Percentiles rank a stretch among this genome's conserved stretches.
phyloP scores from a whole-genome alignment of 2,888 invertebrate genomes.

The Pristionchus maxplancki region DNA sequence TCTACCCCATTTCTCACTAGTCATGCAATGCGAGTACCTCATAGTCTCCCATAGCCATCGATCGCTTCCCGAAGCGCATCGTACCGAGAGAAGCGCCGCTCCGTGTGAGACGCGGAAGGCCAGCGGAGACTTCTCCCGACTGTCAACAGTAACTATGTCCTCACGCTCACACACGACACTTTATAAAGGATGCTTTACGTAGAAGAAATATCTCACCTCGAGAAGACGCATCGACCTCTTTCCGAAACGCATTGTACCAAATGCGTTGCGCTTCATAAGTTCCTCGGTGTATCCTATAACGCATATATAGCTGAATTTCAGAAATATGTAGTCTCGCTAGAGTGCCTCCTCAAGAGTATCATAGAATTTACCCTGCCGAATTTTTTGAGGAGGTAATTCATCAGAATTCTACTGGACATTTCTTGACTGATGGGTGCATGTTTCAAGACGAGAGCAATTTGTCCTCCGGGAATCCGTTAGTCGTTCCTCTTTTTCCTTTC shows the following conservation, averaged over 20 bases:
- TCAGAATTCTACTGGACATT: neutral
- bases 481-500: neutral
- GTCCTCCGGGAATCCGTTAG: neutral
- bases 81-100: neutral
- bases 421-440: neutral
- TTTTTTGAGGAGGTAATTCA: neutral
- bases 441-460: neutral
- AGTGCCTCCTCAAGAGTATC: no score
- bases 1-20: neutral
- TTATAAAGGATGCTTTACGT: no score
- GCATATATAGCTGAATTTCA: no score
- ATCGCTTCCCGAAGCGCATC: slow-evolving; percentile 60
- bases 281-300: slow-evolving; percentile 22
- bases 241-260: slow-evolving; percentile 68
- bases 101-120: neutral
- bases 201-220: slow-evolving; percentile 33
- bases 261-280: slow-evolving; percentile 52
- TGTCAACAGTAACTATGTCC: neutral
- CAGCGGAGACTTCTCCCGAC: neutral
- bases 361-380: no score
- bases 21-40: neutral
- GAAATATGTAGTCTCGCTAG: no score
- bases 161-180: neutral
- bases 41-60: neutral
- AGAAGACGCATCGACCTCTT: slow-evolving; percentile 53